Evolutionary conservation across 1,140 invertebrate species (phyloP), one percentile per base, ranked within the genome.

Genomic region (Sipha flava): DNA sequence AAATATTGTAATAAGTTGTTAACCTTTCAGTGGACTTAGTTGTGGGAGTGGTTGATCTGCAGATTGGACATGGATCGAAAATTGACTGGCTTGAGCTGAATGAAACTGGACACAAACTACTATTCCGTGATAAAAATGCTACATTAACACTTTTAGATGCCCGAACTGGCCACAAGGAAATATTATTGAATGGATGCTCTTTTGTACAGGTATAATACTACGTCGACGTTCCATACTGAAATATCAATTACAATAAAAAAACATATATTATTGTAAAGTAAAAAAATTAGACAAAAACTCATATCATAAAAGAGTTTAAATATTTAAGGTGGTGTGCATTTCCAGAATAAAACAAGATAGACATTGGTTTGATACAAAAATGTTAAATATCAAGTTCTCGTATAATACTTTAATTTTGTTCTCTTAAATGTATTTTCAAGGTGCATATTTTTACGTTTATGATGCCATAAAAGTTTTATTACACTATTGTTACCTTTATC

Each of bases 11-110:
- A n/a, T n/a, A n/a, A n/a, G n/a, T 62, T 21, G 10, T 79, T 81
- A 59, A 9, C 75, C 57, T 82, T 81, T 66, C 85, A 89, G 90
- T 98, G 21, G 96, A 99, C 85, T 86, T 99, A 12, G 84, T 93
- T 0, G 91, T 87, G 57, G 93, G 92, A 59, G 85, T 90, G 14
- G 90, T 90, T 21, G 83, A 96, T 31, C 90, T 90, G 0, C 92
- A 97, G 84, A 90, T 98, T 59, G 90, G 88, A 82, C 96, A 99
- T 85, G 95, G 97, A 82, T 92, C 93, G 0, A 93, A 96, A 83
- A 92, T 99, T 54, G 96, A 99, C 86, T 99, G 97, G 98, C 85
- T 99, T 4, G 97, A 99, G 85, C 85, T 99, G 45, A 99, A 96
- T 86, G 97, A 99, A 87, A 96, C 95, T 16, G 95, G 93, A 0